Percentiles rank a stretch among this genome's conserved stretches.
Conservation (phyloP, 2,888 invertebrate genomes). For the Sminthurides aquaticus region DNA sequence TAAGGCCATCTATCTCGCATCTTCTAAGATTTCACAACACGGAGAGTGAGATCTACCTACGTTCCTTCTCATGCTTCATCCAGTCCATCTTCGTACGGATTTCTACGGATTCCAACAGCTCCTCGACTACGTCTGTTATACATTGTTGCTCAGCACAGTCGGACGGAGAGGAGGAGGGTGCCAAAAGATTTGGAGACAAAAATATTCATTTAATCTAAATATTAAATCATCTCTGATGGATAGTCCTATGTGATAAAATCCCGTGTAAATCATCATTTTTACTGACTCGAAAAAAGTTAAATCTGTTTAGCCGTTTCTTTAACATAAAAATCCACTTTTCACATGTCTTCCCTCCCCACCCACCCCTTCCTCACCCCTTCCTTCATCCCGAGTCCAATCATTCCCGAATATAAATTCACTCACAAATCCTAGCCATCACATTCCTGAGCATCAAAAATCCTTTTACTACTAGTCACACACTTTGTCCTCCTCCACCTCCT, state of each 20-base stretch:
- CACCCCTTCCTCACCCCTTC: background rate
- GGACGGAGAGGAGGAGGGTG: too few relatives aligned
- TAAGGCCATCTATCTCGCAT: background rate
- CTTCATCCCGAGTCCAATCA: background rate
- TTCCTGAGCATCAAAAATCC: constrained; percentile 5
- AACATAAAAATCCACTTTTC: constrained; percentile 20
- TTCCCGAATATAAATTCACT: constrained; percentile 3
- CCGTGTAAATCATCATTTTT: constrained; percentile 23
- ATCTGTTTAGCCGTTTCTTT: constrained; percentile 24
- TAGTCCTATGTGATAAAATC: constrained; percentile 13
- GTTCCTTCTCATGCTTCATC: background rate
- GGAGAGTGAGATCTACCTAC: background rate
- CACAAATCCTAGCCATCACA: background rate
- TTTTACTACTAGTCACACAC: background rate
- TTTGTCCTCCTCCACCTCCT: background rate
- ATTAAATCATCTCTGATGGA: constrained; percentile 24
- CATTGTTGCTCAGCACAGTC: too few relatives aligned
- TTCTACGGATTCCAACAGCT: too few relatives aligned
- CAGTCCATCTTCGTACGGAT: background rate
- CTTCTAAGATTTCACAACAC: background rate
- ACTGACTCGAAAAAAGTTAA: constrained; percentile 14
- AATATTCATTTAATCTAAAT: constrained; percentile 19
- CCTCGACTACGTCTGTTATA: too few relatives aligned
- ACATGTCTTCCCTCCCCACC: background rate
- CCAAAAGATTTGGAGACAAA: background rate